Conservation (phyloP, 2,113 vertebrate genomes). For the Urocynchramus pylzowi region DNA sequence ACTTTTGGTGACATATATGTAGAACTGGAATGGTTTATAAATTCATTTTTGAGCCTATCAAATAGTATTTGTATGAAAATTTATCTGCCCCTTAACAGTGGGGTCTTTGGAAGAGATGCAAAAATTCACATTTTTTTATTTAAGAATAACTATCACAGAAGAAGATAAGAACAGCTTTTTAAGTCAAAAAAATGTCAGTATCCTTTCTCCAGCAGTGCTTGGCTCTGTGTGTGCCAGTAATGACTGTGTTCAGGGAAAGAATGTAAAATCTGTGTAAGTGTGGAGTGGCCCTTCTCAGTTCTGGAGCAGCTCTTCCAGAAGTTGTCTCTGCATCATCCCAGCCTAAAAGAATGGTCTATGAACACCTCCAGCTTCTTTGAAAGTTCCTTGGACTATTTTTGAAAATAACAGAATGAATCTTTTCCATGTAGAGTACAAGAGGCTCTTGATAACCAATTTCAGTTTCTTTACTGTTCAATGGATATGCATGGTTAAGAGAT, state of each 20-base stretch:
- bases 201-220: not conserved
- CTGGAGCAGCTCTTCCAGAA: not conserved
- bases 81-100: not conserved
- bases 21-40: not conserved
- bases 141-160: not conserved
- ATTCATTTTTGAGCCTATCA: not conserved
- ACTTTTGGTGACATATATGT: not conserved
- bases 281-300: not conserved
- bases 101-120: not conserved
- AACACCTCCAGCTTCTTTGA: not conserved
- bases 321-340: not conserved
- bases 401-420: not conserved
- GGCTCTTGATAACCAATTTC: not conserved
- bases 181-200: not conserved
- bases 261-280: not conserved
- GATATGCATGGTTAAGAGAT: not conserved
- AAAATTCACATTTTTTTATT: not conserved
- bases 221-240: not conserved
- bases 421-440: not conserved
- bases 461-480: not conserved
- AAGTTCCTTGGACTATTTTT: not conserved
- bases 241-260: not conserved
- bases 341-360: fast-evolving
- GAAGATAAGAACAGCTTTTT: not conserved
- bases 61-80: not conserved